Percentiles rank a stretch among this genome's conserved stretches.
Evolutionary conservation across 2,797 vertebrate genomes (phyloP).

Genomic region (Acipenser ruthenus): DNA sequence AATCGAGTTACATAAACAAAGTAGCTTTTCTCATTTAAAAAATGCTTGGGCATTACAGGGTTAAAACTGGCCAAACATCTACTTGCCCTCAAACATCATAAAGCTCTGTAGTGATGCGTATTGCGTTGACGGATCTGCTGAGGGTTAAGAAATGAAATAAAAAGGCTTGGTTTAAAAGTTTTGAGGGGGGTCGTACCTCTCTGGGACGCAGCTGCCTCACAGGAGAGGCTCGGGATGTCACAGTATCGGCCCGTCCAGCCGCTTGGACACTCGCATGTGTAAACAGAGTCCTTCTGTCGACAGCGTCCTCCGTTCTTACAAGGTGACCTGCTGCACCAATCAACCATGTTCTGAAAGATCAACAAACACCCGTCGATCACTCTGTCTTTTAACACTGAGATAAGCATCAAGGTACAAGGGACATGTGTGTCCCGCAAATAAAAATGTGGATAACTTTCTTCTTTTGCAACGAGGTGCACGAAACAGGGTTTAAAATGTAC

Average conservation of each 20-base stretch:
- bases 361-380: no score
- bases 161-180: not conserved
- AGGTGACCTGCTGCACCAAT: conserved; percentile 69
- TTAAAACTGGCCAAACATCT: not conserved
- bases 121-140: not conserved
- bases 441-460: no score
- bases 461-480: no score
- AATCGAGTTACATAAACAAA: no score
- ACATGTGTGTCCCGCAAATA: no score
- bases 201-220: conserved; percentile 69
- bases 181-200: conserved; percentile 51
- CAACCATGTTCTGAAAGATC: conserved; percentile 54
- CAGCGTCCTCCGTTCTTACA: conserved; percentile 81
- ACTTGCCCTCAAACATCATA: no score
- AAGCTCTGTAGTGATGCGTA: no score
- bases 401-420: no score
- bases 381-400: no score
- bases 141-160: not conserved
- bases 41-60: no score
- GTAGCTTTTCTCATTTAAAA: no score
- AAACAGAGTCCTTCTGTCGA: conserved; percentile 59
- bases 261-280: conserved; percentile 67
- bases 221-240: conserved; percentile 74
- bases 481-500: no score
- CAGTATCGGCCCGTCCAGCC: conserved; percentile 79